Percentiles rank a stretch among this genome's conserved stretches.
Evolutionary conservation across 1,140 invertebrate genomes (phyloP).

Genomic region (Nasonia giraulti): DNA sequence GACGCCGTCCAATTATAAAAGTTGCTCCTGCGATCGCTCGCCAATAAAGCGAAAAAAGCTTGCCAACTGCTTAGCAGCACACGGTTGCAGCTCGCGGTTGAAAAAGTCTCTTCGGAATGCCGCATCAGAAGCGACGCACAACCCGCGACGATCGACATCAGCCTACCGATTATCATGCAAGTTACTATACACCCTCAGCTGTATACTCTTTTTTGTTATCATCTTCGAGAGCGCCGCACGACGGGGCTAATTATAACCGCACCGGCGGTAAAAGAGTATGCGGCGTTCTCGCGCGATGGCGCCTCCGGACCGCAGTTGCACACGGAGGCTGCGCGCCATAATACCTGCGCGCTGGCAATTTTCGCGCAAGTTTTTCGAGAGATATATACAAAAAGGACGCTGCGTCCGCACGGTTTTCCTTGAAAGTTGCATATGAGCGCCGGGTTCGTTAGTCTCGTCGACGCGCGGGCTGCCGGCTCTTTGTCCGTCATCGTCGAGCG

Average conservation of each 20-base stretch:
- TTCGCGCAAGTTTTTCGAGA: not conserved
- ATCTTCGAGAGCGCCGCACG: not conserved
- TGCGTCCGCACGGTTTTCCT: not conserved
- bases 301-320: not conserved
- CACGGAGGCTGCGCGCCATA: not conserved
- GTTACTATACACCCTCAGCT: not conserved
- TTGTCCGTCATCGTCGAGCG: not conserved
- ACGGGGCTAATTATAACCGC: constrained; percentile 19
- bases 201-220: not conserved
- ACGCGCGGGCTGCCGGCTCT: not conserved
- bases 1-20: constrained; percentile 9
- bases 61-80: not conserved
- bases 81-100: no score
- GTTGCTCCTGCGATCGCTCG: not conserved
- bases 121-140: not conserved
- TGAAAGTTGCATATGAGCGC: not conserved
- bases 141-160: not conserved
- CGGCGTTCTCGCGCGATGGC: not conserved
- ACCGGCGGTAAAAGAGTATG: not conserved
- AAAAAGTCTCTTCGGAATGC: not conserved
- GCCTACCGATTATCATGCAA: not conserved
- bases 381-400: not conserved
- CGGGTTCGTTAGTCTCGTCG: not conserved
- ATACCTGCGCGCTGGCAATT: not conserved
- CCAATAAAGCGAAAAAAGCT: not conserved